Conservation (phyloP, 2,888 invertebrate genomes). For the Frankliniella fusca region DNA sequence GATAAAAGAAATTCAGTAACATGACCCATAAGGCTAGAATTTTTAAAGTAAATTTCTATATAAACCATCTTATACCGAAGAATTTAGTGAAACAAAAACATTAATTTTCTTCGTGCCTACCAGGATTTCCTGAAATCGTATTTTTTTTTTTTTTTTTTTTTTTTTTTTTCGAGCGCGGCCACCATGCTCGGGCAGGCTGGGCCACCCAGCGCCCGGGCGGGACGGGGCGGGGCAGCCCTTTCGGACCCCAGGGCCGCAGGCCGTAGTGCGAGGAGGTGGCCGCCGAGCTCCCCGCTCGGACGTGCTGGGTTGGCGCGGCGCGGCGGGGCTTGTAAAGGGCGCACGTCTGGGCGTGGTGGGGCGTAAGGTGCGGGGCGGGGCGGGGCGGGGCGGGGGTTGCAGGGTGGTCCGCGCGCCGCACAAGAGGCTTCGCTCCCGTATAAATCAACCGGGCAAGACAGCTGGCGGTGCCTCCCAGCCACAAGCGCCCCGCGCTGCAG, state of each 20-base stretch:
- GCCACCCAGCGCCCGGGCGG: background rate
- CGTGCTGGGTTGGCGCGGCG: background rate
- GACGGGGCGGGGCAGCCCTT: background rate
- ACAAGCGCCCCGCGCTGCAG: no score
- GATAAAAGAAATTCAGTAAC: no score
- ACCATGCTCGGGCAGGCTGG: no score
- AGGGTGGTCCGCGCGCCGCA: conserved; percentile 7
- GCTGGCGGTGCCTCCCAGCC: background rate
- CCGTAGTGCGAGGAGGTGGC: background rate
- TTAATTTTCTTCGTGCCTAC: no score
- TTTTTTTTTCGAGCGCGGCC: no score
- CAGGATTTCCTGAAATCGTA: no score
- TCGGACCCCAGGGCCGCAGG: background rate
- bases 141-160: no score
- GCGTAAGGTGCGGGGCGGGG: background rate
- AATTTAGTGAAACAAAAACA: no score
- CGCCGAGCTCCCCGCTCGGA: no score
- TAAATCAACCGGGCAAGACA: background rate
- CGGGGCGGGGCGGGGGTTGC: background rate
- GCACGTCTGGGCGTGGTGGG: background rate
- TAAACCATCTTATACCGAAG: no score
- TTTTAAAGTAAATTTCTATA: no score
- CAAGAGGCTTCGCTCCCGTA: conserved; percentile 15
- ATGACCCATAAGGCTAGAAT: no score
- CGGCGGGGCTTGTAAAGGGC: background rate